Conservation (phyloP, 2,888 invertebrate genomes). For the Panzeria rudis region DNA sequence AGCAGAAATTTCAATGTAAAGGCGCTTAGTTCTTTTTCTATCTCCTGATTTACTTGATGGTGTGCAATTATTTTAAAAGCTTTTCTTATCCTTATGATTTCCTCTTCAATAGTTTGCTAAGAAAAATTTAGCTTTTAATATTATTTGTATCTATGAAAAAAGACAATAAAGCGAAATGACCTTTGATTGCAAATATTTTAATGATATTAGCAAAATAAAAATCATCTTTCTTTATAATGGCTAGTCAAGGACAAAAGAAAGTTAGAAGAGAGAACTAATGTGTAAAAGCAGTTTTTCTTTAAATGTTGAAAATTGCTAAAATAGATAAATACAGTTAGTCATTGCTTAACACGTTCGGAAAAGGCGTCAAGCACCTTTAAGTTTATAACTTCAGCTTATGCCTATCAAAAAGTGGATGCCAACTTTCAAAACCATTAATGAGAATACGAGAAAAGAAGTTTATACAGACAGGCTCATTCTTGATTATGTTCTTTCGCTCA, state of each 20-base stretch:
- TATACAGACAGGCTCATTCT: too few species aligned
- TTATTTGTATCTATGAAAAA: not conserved
- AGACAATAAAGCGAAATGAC: constrained; percentile 25
- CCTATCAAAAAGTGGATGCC: too few species aligned
- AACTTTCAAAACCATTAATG: too few species aligned
- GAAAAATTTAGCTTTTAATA: constrained; percentile 31
- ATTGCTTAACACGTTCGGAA: too few species aligned
- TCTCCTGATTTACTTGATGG: constrained; percentile 40
- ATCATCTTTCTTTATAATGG: constrained; percentile 1
- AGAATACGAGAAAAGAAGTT: too few species aligned
- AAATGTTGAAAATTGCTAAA: not conserved
- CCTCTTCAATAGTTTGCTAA: constrained; percentile 23
- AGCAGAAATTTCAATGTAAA: constrained; percentile 8
- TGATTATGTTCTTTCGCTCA: too few species aligned
- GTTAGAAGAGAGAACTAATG: not conserved
- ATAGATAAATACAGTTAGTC: too few species aligned
- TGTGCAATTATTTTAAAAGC: constrained; percentile 68
- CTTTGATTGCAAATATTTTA: constrained; percentile 45
- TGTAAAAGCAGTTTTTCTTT: not conserved
- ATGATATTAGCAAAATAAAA: constrained; percentile 39
- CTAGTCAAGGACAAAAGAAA: constrained; percentile 24
- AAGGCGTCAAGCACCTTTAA: too few species aligned
- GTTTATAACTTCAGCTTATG: too few species aligned
- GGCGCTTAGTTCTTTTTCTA: constrained; percentile 21
- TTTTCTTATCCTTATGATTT: constrained; percentile 59